These are phyloP conservation scores for Eristalinus aeneus DNA, from an alignment of 2,888 invertebrate genomes.

Conservation along the genomic window DNA sequence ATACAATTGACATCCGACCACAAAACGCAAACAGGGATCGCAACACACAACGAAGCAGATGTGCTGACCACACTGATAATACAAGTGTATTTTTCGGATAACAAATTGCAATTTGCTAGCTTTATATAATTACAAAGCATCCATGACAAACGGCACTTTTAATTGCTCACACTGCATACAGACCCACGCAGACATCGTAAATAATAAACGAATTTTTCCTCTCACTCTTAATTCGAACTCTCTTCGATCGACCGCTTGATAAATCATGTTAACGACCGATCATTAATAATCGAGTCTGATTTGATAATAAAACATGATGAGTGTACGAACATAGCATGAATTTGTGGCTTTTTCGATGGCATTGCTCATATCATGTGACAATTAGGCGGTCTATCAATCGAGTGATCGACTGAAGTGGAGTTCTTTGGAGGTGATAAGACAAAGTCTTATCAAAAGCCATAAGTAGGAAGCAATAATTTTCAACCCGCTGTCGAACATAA, in stretches of 20 bases:
- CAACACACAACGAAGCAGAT: neutral
- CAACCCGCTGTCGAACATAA: neutral
- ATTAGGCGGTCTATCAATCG: neutral
- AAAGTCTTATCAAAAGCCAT: neutral
- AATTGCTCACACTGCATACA: neutral
- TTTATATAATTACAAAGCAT: slow-evolving; percentile 42
- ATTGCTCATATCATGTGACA: slow-evolving; percentile 22
- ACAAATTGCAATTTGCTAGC: slow-evolving; percentile 47
- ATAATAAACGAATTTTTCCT: neutral
- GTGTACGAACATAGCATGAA: neutral
- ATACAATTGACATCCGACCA: slow-evolving; percentile 24
- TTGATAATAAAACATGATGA: neutral
- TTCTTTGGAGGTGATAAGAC: slow-evolving; percentile 17
- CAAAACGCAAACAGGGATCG: neutral
- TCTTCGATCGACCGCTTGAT: neutral
- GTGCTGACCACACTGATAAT: slow-evolving; percentile 1
- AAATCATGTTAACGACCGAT: neutral
- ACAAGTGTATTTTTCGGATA: slow-evolving; percentile 26
- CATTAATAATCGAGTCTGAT: slow-evolving; percentile 14
- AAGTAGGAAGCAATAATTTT: slow-evolving; percentile 27
- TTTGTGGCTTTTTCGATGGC: neutral
- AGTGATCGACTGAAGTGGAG: neutral
- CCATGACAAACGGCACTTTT: slow-evolving; percentile 12
- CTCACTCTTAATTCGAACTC: neutral
- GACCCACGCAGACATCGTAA: neutral